Conservation (phyloP, 37 sponge, comb jelly and placozoan species). For the Amphimedon queenslandica region DNA sequence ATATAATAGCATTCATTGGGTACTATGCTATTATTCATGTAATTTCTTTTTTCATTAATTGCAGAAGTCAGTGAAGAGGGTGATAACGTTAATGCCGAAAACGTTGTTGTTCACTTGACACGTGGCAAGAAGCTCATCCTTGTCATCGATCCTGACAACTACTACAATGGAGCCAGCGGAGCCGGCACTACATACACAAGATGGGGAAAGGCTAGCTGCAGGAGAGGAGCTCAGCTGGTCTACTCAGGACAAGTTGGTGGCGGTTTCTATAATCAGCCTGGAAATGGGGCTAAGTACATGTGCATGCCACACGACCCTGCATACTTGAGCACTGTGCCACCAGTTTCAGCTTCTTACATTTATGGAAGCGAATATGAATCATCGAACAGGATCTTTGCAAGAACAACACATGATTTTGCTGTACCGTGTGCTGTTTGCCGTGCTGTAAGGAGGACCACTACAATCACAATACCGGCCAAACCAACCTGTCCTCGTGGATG, state of each 20-base stretch:
- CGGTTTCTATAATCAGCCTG: constrained; percentile 5
- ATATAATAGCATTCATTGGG: no score
- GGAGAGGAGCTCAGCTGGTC: constrained; percentile 29
- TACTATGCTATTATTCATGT: no score
- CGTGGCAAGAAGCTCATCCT: no score
- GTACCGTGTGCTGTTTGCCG: constrained; percentile 54
- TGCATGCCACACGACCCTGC: constrained; percentile 42
- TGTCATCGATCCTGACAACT: no score
- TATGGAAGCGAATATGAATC: constrained; percentile 48
- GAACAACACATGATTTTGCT: constrained; percentile 1
- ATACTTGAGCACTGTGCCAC: background rate
- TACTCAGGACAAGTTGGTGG: constrained; percentile 26
- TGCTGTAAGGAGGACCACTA: background rate
- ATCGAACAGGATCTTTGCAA: background rate
- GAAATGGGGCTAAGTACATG: constrained; percentile 50
- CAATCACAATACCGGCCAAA: constrained; percentile 42
- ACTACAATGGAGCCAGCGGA: no score
- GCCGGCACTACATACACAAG: no score
- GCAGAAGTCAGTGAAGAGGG: no score
- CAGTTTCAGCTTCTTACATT: background rate
- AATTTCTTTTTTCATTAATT: no score
- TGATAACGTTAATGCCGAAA: no score
- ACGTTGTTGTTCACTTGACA: no score
- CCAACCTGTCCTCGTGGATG: constrained; percentile 21
- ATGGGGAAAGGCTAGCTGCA: constrained; percentile 51